Percentiles rank a stretch among this genome's conserved stretches.
These are phyloP conservation scores for Danionella dracula DNA, from an alignment of 2,797 vertebrate species.

Conservation along the genomic window DNA sequence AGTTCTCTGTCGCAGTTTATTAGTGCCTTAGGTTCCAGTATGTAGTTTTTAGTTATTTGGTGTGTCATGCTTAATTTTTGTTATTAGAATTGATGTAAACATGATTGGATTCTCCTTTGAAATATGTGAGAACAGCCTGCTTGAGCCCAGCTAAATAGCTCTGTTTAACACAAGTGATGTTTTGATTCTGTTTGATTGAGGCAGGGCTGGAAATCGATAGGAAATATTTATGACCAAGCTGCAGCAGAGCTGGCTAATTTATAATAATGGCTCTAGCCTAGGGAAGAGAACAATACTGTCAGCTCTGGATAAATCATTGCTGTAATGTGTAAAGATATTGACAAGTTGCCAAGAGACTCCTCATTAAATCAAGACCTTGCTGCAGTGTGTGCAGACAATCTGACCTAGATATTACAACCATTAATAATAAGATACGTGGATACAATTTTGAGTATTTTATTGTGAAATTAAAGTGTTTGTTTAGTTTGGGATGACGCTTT, in stretches of 20 bases:
- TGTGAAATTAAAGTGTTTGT: background rate
- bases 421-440: too few species aligned
- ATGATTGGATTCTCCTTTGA: background rate
- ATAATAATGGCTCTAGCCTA: background rate
- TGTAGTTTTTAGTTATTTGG: too few species aligned
- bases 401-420: background rate
- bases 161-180: conserved; percentile 16
- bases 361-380: background rate
- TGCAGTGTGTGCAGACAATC: background rate
- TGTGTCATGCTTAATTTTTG: too few species aligned
- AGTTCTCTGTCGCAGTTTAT: background rate
- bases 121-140: background rate
- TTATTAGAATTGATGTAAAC: too few species aligned
- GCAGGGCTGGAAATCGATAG: background rate
- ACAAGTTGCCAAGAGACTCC: background rate
- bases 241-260: background rate
- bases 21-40: too few species aligned
- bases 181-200: conserved; percentile 10
- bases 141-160: background rate
- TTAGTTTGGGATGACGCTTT: background rate
- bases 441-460: background rate
- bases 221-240: conserved; percentile 3
- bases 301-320: background rate
- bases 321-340: background rate
- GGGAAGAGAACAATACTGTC: background rate